Evolutionary conservation across 2,888 invertebrate genomes (phyloP).

Genomic region (Villa cingulata): DNA sequence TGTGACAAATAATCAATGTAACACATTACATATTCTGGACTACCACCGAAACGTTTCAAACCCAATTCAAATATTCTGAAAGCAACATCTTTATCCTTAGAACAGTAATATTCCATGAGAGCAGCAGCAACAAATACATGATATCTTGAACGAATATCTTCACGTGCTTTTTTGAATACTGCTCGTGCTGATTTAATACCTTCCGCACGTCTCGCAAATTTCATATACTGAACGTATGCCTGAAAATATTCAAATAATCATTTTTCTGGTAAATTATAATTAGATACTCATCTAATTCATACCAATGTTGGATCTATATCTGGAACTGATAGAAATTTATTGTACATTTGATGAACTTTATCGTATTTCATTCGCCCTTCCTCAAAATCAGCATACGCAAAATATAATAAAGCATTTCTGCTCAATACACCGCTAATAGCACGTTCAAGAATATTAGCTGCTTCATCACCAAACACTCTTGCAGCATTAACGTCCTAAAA

Average conservation of each 20-base stretch:
- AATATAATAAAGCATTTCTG: slow-evolving; percentile 86
- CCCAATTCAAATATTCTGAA: slow-evolving; percentile 96
- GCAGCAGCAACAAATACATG: slow-evolving; percentile 96
- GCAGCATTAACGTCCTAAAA: slow-evolving; percentile 79
- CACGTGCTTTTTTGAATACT: slow-evolving; percentile 89
- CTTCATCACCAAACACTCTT: slow-evolving; percentile 87
- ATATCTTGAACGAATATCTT: slow-evolving; percentile 70
- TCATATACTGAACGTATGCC: slow-evolving; percentile 98
- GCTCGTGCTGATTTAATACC: slow-evolving; percentile 93
- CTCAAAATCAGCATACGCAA: slow-evolving; percentile 98
- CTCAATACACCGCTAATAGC: slow-evolving; percentile 81
- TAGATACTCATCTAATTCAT: slow-evolving; percentile 20
- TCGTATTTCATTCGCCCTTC: slow-evolving; percentile 93
- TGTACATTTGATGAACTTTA: slow-evolving; percentile 91
- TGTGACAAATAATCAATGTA: slow-evolving; percentile 96
- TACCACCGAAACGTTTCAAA: slow-evolving; percentile 88
- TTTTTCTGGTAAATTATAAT: background rate
- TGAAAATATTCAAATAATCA: slow-evolving; percentile 27
- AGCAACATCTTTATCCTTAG: slow-evolving; percentile 93
- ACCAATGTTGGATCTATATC: slow-evolving; percentile 93
- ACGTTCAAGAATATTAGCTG: slow-evolving; percentile 86
- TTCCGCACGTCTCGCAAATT: slow-evolving; percentile 91
- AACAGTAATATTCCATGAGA: slow-evolving; percentile 98
- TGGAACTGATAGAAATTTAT: slow-evolving; percentile 72
- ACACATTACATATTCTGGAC: slow-evolving; percentile 87